phyloP scores from a whole-genome alignment of 2,888 invertebrate species.

The Mycalesis mineus region DNA sequence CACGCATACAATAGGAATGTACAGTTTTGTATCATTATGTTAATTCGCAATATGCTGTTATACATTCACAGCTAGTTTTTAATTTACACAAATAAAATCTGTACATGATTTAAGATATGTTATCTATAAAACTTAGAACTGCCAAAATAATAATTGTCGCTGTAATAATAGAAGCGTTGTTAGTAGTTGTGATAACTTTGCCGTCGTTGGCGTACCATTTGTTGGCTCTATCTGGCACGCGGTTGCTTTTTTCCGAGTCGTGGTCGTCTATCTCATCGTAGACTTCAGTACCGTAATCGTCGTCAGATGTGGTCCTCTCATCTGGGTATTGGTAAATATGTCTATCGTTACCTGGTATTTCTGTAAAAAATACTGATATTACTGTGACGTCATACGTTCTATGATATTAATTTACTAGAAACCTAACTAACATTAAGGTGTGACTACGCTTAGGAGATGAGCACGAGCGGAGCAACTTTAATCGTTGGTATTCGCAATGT shows the following conservation, averaged over 20 bases:
- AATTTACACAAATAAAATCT: neutral
- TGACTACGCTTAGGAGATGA: too few relatives aligned
- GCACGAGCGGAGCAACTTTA: too few relatives aligned
- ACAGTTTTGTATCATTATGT: neutral
- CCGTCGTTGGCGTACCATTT: conserved; percentile 74
- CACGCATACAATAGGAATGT: neutral
- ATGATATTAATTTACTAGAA: too few relatives aligned
- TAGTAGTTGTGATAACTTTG: conserved; percentile 49
- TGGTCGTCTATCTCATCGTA: conserved; percentile 56
- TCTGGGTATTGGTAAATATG: conserved; percentile 67
- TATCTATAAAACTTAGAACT: conserved; percentile 37
- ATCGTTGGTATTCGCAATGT: too few relatives aligned
- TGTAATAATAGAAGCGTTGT: conserved; percentile 37
- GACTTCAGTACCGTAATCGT: conserved; percentile 63
- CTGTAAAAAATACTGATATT: conserved; percentile 39
- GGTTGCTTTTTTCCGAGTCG: conserved; percentile 60
- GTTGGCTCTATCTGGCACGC: conserved; percentile 71
- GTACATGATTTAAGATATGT: conserved; percentile 20
- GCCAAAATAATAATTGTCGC: conserved; percentile 39
- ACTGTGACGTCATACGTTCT: too few relatives aligned
- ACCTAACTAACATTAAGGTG: too few relatives aligned
- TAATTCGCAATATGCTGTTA: neutral
- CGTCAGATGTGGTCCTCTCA: conserved; percentile 58
- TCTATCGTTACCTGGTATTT: conserved; percentile 73
- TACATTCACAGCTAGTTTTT: neutral